Evolutionary conservation across 1,140 invertebrate genomes (phyloP).

Genomic region (Ladona fulva): DNA sequence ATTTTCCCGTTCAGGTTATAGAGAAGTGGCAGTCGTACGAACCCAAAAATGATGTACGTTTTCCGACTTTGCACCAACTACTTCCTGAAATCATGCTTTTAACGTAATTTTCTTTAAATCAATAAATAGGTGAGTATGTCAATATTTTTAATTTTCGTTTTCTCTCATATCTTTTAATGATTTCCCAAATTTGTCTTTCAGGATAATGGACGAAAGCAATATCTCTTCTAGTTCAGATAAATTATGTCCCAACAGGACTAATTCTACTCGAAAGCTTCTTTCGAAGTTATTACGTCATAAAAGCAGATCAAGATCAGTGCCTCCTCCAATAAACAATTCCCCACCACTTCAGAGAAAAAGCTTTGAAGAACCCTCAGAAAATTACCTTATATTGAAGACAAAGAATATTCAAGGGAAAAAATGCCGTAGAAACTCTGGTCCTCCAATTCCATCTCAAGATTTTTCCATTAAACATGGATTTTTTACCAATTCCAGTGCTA

Average conservation of each 20-base stretch:
- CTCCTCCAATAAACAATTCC: neutral
- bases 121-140: no score
- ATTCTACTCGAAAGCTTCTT: neutral
- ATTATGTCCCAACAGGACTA: neutral
- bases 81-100: no score
- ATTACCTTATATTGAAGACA: neutral
- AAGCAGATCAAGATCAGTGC: neutral
- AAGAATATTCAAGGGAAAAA: neutral
- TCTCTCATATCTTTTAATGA: no score
- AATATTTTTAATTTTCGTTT: no score
- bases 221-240: neutral
- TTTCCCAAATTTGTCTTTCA: neutral
- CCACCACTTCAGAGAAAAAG: neutral
- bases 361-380: neutral
- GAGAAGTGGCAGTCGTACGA: no score
- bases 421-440: neutral
- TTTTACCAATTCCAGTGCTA: constrained; percentile 10
- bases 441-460: neutral
- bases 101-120: no score
- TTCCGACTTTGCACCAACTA: no score
- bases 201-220: neutral
- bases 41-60: no score
- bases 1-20: no score
- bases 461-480: neutral
- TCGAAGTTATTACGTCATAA: neutral